Base-by-base conservation (phyloP, 2,113 vertebrate species). In the Herpetotheres cachinnans region DNA sequence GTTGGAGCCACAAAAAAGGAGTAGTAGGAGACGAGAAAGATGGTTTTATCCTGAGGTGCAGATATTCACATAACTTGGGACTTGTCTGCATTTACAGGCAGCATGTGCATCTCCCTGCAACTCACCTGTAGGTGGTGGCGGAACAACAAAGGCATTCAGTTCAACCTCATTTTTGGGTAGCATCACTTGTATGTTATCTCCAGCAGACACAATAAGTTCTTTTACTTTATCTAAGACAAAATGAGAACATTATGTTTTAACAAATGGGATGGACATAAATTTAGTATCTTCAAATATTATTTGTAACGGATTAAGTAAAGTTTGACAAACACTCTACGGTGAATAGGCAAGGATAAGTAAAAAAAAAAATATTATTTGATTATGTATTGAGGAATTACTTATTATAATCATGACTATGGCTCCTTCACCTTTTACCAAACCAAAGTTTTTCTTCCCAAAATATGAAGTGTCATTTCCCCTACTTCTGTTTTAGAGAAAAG, bases 101-200 rank as follows among this genome's bases (percentile, higher is more conserved):
- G n/a, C 30, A 16, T 36, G 18, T 47, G 18, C 16, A 66, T 27
- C n/a, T 89, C 26, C 47, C 44, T 71, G 29, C 83, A 50, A 62
- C 96, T 97, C 95, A 99, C 98, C 98, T 95, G 96, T 79, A 82
- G 95, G 87, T 5, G 96, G 96, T 67, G 96, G 95, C 6, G 98
- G 95, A 19, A 95, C 74, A 55, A 98, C 98, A 52, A 97, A 97
- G 46, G 98, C 98, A 78, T 97, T 97, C 56, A 98, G 95, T 63
- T 98, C 97, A 87, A 98, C 95, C 58, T 98, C 96, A 42, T 97
- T 94, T 93, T 96, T 93, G 22, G 98, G 98, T 9, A 97, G 86
- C 27, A 95, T 97, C 77, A 97, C 42, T n/a, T 98, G 93, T 54
- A 96, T 69, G 15, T 98, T 98, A 65, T 98, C 97, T 93, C 98